Conservation (phyloP, 1,140 invertebrate genomes). For the Camponotus vicinus region DNA sequence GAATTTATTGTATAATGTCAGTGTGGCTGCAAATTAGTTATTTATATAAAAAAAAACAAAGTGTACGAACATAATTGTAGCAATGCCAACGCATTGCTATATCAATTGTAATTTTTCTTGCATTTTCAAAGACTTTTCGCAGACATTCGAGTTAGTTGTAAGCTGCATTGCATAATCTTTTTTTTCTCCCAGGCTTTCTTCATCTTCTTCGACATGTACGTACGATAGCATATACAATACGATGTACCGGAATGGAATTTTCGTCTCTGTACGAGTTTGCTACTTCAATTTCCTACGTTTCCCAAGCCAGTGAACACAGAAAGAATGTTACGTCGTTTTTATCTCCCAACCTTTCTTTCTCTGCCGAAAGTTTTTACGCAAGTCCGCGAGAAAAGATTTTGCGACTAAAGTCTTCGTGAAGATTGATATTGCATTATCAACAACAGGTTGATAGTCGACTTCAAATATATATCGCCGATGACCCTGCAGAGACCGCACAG, state of each 20-base stretch:
- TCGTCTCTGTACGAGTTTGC: constrained; percentile 52
- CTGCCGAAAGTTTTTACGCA: constrained; percentile 22
- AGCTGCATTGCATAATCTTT: constrained; percentile 3
- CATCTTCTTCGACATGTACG: constrained; percentile 4
- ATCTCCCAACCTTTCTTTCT: constrained; percentile 32
- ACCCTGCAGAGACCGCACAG: neutral
- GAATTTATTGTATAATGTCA: neutral
- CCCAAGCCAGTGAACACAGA: constrained; percentile 59
- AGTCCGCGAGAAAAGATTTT: constrained; percentile 23
- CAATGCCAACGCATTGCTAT: neutral
- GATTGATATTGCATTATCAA: constrained; percentile 50
- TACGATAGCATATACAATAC: constrained; percentile 8
- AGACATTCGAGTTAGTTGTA: constrained; percentile 16
- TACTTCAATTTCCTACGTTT: constrained; percentile 75
- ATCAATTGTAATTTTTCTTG: neutral
- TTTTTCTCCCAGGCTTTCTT: neutral
- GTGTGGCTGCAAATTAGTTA: neutral
- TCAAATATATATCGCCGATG: constrained; percentile 28
- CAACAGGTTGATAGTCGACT: constrained; percentile 26
- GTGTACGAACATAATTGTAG: neutral
- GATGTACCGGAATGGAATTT: constrained; percentile 55
- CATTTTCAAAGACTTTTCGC: constrained; percentile 2
- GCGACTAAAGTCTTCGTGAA: neutral
- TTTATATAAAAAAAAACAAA: neutral
- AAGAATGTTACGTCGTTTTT: constrained; percentile 60